Evolutionary conservation across 2,888 invertebrate species (phyloP).

Genomic region (Protodeltote pygarga): DNA sequence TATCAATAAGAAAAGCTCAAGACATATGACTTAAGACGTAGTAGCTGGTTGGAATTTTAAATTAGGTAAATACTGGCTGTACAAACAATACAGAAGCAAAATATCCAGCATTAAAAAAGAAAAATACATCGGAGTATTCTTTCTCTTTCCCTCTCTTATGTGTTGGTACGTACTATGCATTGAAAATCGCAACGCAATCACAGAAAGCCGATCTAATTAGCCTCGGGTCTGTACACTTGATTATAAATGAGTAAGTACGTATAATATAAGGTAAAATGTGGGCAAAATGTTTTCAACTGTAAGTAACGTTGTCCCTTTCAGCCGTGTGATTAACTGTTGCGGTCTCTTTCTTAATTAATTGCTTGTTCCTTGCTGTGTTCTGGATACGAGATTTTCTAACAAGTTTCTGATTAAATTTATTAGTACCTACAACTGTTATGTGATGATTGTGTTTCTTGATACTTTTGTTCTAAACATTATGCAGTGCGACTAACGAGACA

Average conservation of each 20-base stretch:
- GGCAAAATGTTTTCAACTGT: slow-evolving; percentile 18
- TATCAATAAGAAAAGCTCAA: too few relatives aligned
- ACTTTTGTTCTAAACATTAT: too few relatives aligned
- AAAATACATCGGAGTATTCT: not conserved
- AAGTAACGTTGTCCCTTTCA: slow-evolving; percentile 15
- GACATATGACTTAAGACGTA: too few relatives aligned
- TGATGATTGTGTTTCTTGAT: too few relatives aligned
- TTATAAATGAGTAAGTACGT: slow-evolving; percentile 42
- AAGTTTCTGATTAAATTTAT: too few relatives aligned
- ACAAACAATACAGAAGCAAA: too few relatives aligned
- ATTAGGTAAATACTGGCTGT: too few relatives aligned
- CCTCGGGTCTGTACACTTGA: slow-evolving; percentile 21
- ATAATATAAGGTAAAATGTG: slow-evolving; percentile 29
- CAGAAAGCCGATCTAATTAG: slow-evolving; percentile 29
- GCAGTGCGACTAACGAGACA: not conserved
- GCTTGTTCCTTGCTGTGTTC: slow-evolving; percentile 4
- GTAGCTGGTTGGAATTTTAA: too few relatives aligned
- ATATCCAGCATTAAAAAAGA: too few relatives aligned
- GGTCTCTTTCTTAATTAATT: slow-evolving; percentile 29
- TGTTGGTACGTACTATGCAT: slow-evolving; percentile 6
- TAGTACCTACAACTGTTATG: too few relatives aligned
- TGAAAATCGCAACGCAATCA: slow-evolving; percentile 32
- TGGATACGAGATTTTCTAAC: slow-evolving; percentile 12
- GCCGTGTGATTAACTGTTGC: slow-evolving; percentile 11
- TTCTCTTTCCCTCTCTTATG: not conserved